Conservation (phyloP, 2,888 invertebrate genomes). For the Dryocosmus kuriphilus region DNA sequence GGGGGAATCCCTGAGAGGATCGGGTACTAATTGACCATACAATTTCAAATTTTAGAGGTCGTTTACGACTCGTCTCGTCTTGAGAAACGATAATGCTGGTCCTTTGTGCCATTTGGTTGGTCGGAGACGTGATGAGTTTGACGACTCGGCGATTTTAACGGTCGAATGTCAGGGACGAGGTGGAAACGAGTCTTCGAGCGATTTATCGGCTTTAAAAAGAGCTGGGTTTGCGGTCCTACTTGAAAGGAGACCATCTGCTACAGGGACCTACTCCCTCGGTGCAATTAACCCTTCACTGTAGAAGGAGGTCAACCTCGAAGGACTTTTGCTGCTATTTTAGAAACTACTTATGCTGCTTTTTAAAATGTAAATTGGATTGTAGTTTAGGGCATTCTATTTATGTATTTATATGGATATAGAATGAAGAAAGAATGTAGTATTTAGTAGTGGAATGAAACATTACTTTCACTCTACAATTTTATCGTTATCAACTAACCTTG, state of each 20-base stretch:
- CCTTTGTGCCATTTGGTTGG: slow-evolving; percentile 42
- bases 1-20: slow-evolving; percentile 8
- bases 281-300: slow-evolving; percentile 35
- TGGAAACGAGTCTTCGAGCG: slow-evolving; percentile 31
- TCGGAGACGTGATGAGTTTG: slow-evolving; percentile 36
- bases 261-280: slow-evolving; percentile 16
- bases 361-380: slow-evolving; percentile 31
- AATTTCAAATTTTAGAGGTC: slow-evolving; percentile 16
- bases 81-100: slow-evolving; percentile 46
- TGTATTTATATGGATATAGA: no score
- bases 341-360: background rate
- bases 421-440: no score
- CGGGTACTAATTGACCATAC: slow-evolving; percentile 45
- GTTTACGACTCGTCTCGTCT: slow-evolving; percentile 7
- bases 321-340: background rate
- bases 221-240: slow-evolving; percentile 39
- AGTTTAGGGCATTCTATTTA: background rate
- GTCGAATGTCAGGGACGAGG: slow-evolving; percentile 38
- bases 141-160: slow-evolving; percentile 35
- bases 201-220: slow-evolving; percentile 39
- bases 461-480: background rate
- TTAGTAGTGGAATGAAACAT: no score
- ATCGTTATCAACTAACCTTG: slow-evolving; percentile 28
- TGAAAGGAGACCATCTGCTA: slow-evolving; percentile 41
- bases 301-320: slow-evolving; percentile 28